phyloP scores from a whole-genome alignment of 92 coral and sea anemone species.

The Porites lobata region DNA sequence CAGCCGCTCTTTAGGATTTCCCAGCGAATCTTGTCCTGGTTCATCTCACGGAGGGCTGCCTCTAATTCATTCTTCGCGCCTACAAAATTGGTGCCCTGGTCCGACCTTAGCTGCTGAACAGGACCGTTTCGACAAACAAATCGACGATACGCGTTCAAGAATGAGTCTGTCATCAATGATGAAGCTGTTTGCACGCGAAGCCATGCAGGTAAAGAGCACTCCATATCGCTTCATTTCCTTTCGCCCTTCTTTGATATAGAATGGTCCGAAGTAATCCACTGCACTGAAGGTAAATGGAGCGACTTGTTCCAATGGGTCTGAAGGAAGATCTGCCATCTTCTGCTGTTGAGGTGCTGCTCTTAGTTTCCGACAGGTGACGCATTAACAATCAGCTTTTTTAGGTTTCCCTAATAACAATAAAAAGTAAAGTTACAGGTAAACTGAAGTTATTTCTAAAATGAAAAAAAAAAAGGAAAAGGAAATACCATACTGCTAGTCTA shows the following conservation, averaged over 20 bases:
- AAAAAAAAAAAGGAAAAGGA: too few relatives aligned
- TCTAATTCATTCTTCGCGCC: neutral
- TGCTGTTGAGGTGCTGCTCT: constrained; percentile 25
- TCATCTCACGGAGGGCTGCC: neutral
- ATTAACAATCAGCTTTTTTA: too few relatives aligned
- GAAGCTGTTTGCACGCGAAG: neutral
- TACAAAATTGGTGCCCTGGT: neutral
- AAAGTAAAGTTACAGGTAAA: too few relatives aligned
- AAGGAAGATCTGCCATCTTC: constrained; percentile 4
- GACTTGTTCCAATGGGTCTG: constrained; percentile 5
- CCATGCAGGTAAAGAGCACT: constrained; percentile 9
- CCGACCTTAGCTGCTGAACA: neutral
- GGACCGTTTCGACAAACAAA: neutral
- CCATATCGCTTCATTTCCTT: neutral
- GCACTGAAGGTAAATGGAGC: constrained; percentile 13
- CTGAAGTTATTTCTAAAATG: too few relatives aligned
- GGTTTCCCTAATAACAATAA: too few relatives aligned
- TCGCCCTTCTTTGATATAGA: constrained; percentile 3
- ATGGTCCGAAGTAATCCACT: neutral
- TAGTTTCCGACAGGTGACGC: neutral
- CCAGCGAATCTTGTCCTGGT: neutral
- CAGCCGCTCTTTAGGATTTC: too few relatives aligned
- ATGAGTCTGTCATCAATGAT: neutral
- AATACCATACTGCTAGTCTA: too few relatives aligned
- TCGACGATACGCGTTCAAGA: neutral